phyloP scores from a whole-genome alignment of 2,113 vertebrate species.

The Catharus fuscescens region DNA sequence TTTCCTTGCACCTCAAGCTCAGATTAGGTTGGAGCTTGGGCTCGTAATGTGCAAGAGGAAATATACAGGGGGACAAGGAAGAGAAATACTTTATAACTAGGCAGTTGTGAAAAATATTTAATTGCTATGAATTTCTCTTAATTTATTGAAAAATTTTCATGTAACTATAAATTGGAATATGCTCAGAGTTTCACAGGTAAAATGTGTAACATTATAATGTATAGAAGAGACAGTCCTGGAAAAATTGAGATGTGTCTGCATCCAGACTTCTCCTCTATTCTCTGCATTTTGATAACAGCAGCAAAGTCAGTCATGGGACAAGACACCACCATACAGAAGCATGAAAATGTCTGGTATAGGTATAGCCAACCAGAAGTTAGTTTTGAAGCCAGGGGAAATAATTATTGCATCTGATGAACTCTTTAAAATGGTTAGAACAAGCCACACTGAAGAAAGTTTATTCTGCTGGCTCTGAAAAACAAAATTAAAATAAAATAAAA shows the following conservation, averaged over 20 bases:
- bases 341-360: not conserved
- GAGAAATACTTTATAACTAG: not conserved
- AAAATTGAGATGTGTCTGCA: not conserved
- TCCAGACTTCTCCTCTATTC: not conserved
- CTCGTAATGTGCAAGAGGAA: not conserved
- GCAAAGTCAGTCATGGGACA: not conserved
- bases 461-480: not conserved
- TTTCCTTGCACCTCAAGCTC: not conserved
- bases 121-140: rapidly evolving
- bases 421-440: not conserved
- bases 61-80: not conserved
- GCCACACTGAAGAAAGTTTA: not conserved
- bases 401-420: not conserved
- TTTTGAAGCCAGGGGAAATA: not conserved
- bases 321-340: not conserved
- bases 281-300: not conserved
- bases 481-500: not conserved
- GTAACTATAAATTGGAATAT: not conserved
- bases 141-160: not conserved
- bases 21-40: not conserved
- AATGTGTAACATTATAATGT: not conserved
- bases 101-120: not conserved
- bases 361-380: not conserved
- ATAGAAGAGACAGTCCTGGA: not conserved
- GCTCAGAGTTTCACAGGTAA: not conserved